Base-by-base conservation (phyloP, 1,140 invertebrate genomes). In the Orchestia grillus region DNA sequence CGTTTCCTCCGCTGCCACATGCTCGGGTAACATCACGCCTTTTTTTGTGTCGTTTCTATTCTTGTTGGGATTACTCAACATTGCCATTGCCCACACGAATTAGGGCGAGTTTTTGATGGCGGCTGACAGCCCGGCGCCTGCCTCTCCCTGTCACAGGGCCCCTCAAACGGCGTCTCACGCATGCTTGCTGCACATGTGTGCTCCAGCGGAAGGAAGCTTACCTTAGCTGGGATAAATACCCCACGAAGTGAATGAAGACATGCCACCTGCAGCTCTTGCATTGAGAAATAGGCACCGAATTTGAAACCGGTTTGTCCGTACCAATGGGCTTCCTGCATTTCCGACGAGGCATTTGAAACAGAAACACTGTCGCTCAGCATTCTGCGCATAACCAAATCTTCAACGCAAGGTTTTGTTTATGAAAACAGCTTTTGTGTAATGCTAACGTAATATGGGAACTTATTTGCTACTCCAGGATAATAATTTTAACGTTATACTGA, bases 21-120 rank as follows among this genome's bases (percentile, higher is more conserved):
- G 92, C 92, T 47, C 41, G 92, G 36, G 92, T 94, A 94, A 94
- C 44, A 94, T 94, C 92, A 94, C 92, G 44, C 92, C 92, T 47
- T 91, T 77, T 53, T 77, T 77, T 77, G 62, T 41, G 8, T 8
- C 88, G 42, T 41, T 90, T 44, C 43, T 90, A 42, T 90, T 90
- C 43, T 41, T 42, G 43, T 8, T 40, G 44, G 43, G 92, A 45
- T 94, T 94, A 94, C 92, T 94, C 92, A 94, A 94, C 92, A 47
- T 47, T 44, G 44, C 92, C 40, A 94, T 94, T 94, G 92, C 92
- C 92, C 44, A 45, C 43, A 45, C 44, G 44, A 44, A 44, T 94
- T 94, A 47, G 44, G 92, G 44, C 92, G 40, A 47, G 92, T n/a
- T 44, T 44, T 45, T 94, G 43, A 94, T 94, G 92, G 36, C 44